Percentiles rank a stretch among this genome's conserved stretches.
Conservation (phyloP, 2,888 invertebrate species). For the Luperina testacea region DNA sequence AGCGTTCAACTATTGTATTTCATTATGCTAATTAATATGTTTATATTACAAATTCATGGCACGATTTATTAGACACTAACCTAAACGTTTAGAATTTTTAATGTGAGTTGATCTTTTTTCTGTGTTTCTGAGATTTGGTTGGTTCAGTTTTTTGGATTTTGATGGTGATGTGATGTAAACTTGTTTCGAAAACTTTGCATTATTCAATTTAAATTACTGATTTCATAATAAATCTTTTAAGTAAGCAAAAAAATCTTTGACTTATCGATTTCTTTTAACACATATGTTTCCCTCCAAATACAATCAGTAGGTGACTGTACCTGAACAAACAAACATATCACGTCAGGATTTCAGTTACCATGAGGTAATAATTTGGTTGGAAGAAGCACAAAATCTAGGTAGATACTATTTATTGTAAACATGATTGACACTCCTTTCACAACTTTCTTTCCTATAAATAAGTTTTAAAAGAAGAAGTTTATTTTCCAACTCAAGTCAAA, state of each 20-base stretch:
- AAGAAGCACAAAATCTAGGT: conserved; percentile 5
- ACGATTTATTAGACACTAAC: conserved; percentile 36
- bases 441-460: neutral
- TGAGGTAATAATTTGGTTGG: conserved; percentile 18
- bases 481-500: neutral
- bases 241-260: neutral
- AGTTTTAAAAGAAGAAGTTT: neutral
- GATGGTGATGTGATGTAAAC: conserved; percentile 26
- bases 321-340: conserved; percentile 29
- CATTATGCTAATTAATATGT: conserved; percentile 53
- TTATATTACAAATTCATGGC: conserved; percentile 36
- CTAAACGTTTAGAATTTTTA: conserved; percentile 30
- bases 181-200: neutral
- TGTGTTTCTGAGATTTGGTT: conserved; percentile 27
- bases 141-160: conserved; percentile 15
- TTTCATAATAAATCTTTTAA: neutral
- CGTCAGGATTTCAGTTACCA: conserved; percentile 30
- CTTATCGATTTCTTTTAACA: neutral
- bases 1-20: conserved; percentile 39
- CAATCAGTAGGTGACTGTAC: conserved; percentile 48
- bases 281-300: neutral
- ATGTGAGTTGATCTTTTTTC: conserved; percentile 19
- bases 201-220: neutral
- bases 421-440: neutral
- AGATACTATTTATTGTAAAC: neutral